Evolutionary conservation across 2,797 vertebrate genomes (phyloP), one percentile per base, ranked within the genome.

Genomic region (Labeo calbasu): DNA sequence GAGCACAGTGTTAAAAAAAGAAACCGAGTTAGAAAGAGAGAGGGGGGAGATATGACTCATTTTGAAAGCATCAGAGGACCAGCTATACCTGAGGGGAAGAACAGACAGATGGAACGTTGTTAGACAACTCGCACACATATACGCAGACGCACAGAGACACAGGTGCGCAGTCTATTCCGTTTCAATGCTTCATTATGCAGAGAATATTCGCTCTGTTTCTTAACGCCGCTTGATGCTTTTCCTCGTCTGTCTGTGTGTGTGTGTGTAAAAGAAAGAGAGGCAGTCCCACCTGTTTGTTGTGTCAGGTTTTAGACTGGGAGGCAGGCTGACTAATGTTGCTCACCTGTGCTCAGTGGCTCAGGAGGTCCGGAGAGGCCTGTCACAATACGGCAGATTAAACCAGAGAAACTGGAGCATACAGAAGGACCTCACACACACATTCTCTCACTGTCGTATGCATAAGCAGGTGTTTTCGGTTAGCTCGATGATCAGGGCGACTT

Each of bases 1-100:
- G 93, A 93, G 91, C 92, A 92, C 89, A 88, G 89, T 91, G 88
- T 93, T 92, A 92, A 88, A 89, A 93, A 92, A 88, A 86, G 89
- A 93, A 93, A 90, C 86, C 87, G 84, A 91, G 86, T 88, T 61
- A 89, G 89, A 88, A 79, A 84, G 76, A 46, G 73, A 76, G 72
- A 17, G 43, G 79, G 86, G 86, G 89, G 88, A 88, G 78, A 88
- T 90, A 89, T 91, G 90, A 92, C 93, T 95, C 92, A 93, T 90
- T 92, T 92, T 91, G 50, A 79, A 92, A 92, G 86, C 90, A 91
- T 89, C 88, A 88, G 92, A 92, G 89, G 86, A 90, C 88, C 88
- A 87, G 86, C 86, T 10, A 87, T 86, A 93, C 89, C 89, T 91
- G 90, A 86, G 84, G 89, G 87, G 89, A 87, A 77, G 25, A 81